Evolutionary conservation across 2,888 invertebrate genomes (phyloP), one percentile per base, ranked within the genome.

Genomic region (Morpho helenor): DNA sequence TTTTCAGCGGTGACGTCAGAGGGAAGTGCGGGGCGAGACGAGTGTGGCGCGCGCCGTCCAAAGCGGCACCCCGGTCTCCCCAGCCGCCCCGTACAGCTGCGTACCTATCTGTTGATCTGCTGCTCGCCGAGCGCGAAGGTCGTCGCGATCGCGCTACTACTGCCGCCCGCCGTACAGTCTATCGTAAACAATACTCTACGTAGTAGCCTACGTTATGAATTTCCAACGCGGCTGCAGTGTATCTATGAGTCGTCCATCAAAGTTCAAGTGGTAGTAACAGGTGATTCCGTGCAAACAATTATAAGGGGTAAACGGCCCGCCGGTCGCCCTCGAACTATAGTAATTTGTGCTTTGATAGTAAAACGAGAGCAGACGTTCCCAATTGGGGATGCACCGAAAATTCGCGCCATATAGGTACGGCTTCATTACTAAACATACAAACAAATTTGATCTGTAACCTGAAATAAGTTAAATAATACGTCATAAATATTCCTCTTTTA

Each of bases 1-100:
- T 81, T 82, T 79, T 74, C 70, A 62, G 70, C 69, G 58, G 83
- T 89, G 89, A 89, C 89, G 89, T 89, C 89, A 88, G 76, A 75
- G 76, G 77, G 68, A 55, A 72, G 73, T 56, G 64, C 62, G 66
- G 69, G 68, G 66, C 66, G 66, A 42, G 65, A 49, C 44, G 52
- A 61, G 64, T 55, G 64, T 63, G 65, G 66, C 66, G 68, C 66
- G 71, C 68, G 70, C 67, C 71, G 68, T 68, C 66, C 68, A 65
- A 61, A 51, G 59, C 55, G 67, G 66, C 60, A 61, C 62, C 64
- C 66, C 66, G 65, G 64, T 63, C 64, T 64, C 64, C 69, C 68
- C 72, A 65, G 73, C 72, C 74, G 72, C 81, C 81, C 80, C 72
- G 66, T 65, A 68, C 72, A 68, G 69, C 68, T 68, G 68, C 66